phyloP scores from a whole-genome alignment of 2,888 invertebrate species.

The Bibio marci region DNA sequence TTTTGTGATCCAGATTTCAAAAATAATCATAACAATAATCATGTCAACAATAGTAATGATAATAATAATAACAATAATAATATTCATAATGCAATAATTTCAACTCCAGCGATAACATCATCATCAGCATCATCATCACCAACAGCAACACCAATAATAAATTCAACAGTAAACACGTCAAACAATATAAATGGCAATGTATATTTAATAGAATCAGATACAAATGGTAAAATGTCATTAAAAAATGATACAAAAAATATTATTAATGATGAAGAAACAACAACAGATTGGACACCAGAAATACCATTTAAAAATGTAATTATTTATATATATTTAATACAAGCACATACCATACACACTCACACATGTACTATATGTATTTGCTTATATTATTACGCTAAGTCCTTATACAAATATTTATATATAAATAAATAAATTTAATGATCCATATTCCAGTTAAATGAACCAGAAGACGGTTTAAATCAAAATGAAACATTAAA shows the following conservation, averaged over 20 bases:
- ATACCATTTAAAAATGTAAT: conserved; percentile 79
- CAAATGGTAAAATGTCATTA: neutral
- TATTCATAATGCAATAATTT: too few species aligned
- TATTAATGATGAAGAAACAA: conserved; percentile 57
- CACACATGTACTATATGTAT: too few species aligned
- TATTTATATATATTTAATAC: conserved; percentile 4
- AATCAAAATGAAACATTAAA: conserved; percentile 24
- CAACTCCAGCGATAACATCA: too few species aligned
- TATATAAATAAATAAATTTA: neutral
- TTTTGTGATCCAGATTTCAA: neutral
- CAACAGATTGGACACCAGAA: conserved; percentile 78
- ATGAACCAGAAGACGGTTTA: conserved; percentile 23
- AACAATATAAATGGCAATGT: neutral
- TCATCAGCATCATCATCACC: too few species aligned
- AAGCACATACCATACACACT: too few species aligned
- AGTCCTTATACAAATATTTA: too few species aligned
- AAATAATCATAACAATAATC: neutral
- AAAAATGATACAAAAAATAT: conserved; percentile 1
- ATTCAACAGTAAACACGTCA: neutral
- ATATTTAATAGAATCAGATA: too few species aligned
- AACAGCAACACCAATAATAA: too few species aligned
- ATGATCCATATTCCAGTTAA: conserved; percentile 16
- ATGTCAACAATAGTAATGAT: too few species aligned
- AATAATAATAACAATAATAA: too few species aligned
- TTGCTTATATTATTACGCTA: too few species aligned